A percentile compares a stretch with the other conserved stretches of the same genome.
phyloP scores from a whole-genome alignment of 2,113 vertebrate species.

The Gambusia affinis region DNA sequence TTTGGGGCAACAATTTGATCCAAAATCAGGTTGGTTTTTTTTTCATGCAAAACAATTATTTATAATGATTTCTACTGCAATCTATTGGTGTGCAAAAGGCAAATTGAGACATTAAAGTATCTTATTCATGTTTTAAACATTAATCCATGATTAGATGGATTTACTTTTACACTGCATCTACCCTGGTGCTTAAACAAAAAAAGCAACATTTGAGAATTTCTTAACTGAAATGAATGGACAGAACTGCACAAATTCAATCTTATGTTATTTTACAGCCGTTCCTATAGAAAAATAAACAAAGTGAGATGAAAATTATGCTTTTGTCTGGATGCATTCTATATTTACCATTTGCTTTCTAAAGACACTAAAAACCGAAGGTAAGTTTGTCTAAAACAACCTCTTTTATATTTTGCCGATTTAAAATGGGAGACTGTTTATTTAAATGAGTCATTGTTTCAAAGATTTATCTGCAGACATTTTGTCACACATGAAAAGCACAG shows the following conservation, averaged over 20 bases:
- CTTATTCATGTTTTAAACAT: no score
- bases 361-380: not conserved
- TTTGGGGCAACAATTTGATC: no score
- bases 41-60: no score
- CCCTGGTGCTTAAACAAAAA: no score
- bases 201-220: not conserved
- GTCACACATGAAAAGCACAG: slow-evolving; percentile 8
- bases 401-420: not conserved
- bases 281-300: not conserved
- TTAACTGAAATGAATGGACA: not conserved
- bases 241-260: not conserved
- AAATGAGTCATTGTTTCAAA: not conserved
- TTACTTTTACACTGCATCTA: no score
- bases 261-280: not conserved
- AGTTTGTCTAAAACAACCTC: not conserved
- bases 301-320: not conserved
- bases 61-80: no score
- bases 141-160: no score
- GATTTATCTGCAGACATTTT: slow-evolving; percentile 3
- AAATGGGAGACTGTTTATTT: not conserved
- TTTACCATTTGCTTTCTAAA: not conserved
- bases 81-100: no score
- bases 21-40: no score
- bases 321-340: not conserved
- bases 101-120: no score